A percentile compares a stretch with the other conserved stretches of the same genome.
These are phyloP conservation scores for Heliconius eleuchia DNA, from an alignment of 1,140 invertebrate species.

Conservation along the genomic window DNA sequence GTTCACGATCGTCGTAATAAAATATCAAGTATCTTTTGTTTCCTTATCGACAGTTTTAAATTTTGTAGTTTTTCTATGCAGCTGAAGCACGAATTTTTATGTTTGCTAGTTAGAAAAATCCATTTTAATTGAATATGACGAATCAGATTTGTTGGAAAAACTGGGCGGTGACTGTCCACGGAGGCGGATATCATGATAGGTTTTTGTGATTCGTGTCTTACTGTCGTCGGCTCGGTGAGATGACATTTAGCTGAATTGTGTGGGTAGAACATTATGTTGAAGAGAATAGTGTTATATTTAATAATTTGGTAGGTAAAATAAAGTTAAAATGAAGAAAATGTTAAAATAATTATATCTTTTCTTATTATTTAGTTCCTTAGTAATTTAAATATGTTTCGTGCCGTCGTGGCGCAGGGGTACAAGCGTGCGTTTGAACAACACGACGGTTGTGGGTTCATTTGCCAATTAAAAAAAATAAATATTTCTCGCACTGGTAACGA, in stretches of 20 bases:
- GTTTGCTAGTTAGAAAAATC: slow-evolving; percentile 47
- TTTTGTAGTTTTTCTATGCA: slow-evolving; percentile 8
- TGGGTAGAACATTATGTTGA: neutral
- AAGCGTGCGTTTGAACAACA: no score
- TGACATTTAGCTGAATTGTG: slow-evolving; percentile 26
- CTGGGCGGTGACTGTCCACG: slow-evolving; percentile 62
- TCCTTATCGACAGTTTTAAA: slow-evolving; percentile 23
- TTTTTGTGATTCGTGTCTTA: slow-evolving; percentile 37
- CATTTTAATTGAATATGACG: slow-evolving; percentile 68
- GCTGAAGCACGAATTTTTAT: neutral
- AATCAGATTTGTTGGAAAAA: slow-evolving; percentile 66
- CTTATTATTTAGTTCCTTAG: no score
- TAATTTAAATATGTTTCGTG: no score
- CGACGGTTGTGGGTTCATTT: no score
- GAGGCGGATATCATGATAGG: slow-evolving; percentile 53
- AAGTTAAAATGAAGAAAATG: no score
- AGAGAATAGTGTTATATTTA: neutral
- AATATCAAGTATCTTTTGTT: slow-evolving; percentile 25
- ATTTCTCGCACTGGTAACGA: no score
- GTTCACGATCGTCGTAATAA: slow-evolving; percentile 17
- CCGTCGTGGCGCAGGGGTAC: no score
- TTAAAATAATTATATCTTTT: no score
- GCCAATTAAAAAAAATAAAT: no score
- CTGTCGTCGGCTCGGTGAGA: slow-evolving; percentile 23
- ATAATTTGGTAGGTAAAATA: neutral